phyloP scores from a whole-genome alignment of 2,113 vertebrate genomes.

The Oreochromis niloticus region DNA sequence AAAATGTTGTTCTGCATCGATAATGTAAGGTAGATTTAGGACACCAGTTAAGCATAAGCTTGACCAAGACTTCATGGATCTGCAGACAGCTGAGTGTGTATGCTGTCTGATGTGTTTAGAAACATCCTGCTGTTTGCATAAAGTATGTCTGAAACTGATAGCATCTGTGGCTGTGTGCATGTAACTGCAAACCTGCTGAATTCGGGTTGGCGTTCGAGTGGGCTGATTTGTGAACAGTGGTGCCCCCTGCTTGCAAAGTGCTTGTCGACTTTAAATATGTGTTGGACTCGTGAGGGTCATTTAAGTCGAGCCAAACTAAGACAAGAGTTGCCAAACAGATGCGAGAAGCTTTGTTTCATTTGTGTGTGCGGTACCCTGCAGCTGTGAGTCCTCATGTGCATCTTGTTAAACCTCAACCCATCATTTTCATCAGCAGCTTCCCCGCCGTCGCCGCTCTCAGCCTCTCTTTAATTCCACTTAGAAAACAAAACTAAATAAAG shows the following conservation, averaged over 20 bases:
- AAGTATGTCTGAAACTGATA: background rate
- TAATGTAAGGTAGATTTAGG: background rate
- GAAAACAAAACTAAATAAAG: constrained; percentile 25
- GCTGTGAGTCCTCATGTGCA: background rate
- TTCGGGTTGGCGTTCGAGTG: background rate
- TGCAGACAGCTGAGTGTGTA: background rate
- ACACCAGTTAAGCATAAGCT: background rate
- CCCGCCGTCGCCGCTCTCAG: background rate
- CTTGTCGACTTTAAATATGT: background rate
- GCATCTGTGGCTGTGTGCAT: background rate
- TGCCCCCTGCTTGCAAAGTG: constrained; percentile 12
- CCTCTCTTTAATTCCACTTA: background rate
- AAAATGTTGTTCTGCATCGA: background rate
- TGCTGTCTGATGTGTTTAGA: background rate
- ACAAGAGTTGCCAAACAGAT: background rate
- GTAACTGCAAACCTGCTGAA: background rate
- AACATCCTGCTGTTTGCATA: background rate
- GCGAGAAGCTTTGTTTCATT: background rate
- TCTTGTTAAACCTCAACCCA: background rate
- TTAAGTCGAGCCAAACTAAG: background rate
- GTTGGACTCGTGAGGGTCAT: background rate
- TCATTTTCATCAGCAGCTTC: background rate
- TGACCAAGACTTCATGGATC: background rate
- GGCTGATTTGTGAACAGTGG: background rate
- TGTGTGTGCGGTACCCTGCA: background rate